Evolutionary conservation across 2,113 vertebrate genomes (phyloP), one percentile per base, ranked within the genome.

Genomic region (Mustela lutreola): DNA sequence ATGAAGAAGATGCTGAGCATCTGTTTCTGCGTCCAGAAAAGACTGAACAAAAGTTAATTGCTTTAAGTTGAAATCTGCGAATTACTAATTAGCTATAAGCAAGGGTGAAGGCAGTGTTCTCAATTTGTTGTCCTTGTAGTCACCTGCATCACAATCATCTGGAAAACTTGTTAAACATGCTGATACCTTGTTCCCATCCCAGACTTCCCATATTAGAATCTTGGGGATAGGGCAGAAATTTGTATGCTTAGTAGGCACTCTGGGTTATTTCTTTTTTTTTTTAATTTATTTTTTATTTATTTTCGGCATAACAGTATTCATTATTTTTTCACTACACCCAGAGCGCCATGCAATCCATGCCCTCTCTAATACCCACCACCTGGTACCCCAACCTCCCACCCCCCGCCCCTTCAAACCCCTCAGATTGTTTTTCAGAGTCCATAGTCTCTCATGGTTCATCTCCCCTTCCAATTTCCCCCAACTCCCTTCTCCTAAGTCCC

Each of bases 1-100:
- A 78, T 48, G 79, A 97, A 88, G 75, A 86, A 95, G 65, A 95
- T 91, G 53, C 28, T 94, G 81, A 96, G 8, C 26, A 81, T 92
- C 70, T 96, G 21, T 58, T 91, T 91, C 80, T 67, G 12, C 48
- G 24, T 93, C 50, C 31, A 89, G 70, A 94, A 60, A 91, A 91
- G 28, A 87, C 75, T 80, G 53, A 87, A 93, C 5, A 92, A 92
- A 90, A 93, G 24, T 80, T 79, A 89, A 89, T 71, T 71, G 56
- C 15, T 12, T 95, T 89, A 89, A 82, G 82, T 94, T 42, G 90
- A 88, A 97, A 76, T 94, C 92, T 16, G 7, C 56, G 63, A 93
- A 85, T 88, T 71, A 62, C 22, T 81, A 87, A 86, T 78, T 71
- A 94, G 67, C n/a, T 71, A 83, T 53, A 56, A 92, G 19, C 58